Percentiles rank a stretch among this genome's conserved stretches.
phyloP scores from a whole-genome alignment of 92 coral and sea anemone genomes.

The Blastomussa wellsi region DNA sequence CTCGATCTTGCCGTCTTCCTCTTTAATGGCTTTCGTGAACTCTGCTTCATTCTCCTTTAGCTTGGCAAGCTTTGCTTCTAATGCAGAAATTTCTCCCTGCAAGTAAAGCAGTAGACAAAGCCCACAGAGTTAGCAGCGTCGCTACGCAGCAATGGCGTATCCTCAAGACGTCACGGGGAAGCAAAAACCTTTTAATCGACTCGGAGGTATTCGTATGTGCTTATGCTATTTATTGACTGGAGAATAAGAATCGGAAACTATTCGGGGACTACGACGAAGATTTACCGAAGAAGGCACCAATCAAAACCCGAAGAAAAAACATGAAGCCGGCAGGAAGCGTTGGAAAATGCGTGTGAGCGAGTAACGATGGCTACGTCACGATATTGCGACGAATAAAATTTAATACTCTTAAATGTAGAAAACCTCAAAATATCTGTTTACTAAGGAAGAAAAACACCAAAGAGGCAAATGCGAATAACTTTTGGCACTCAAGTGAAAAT shows the following conservation, averaged over 20 bases:
- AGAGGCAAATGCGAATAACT: too few species aligned
- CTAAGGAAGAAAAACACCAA: too few species aligned
- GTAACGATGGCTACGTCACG: too few species aligned
- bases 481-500: too few species aligned
- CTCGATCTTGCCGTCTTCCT: slow-evolving; percentile 69
- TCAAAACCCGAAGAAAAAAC: too few species aligned
- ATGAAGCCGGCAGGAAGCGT: too few species aligned
- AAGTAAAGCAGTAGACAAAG: neutral
- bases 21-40: slow-evolving; percentile 48
- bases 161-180: neutral
- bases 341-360: too few species aligned
- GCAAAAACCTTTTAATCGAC: too few species aligned
- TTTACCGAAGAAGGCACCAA: too few species aligned
- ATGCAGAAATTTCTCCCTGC: slow-evolving; percentile 69
- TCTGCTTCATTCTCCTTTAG: slow-evolving; percentile 53
- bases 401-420: too few species aligned
- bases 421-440: too few species aligned
- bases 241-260: neutral
- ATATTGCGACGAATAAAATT: too few species aligned
- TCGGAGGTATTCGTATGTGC: neutral
- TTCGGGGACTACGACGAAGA: neutral
- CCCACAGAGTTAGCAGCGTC: neutral
- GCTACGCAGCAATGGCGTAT: neutral
- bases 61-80: slow-evolving; percentile 67
- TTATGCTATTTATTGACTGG: neutral